phyloP scores from a whole-genome alignment of 1,140 invertebrate species.

The Armadillidium nasatum region DNA sequence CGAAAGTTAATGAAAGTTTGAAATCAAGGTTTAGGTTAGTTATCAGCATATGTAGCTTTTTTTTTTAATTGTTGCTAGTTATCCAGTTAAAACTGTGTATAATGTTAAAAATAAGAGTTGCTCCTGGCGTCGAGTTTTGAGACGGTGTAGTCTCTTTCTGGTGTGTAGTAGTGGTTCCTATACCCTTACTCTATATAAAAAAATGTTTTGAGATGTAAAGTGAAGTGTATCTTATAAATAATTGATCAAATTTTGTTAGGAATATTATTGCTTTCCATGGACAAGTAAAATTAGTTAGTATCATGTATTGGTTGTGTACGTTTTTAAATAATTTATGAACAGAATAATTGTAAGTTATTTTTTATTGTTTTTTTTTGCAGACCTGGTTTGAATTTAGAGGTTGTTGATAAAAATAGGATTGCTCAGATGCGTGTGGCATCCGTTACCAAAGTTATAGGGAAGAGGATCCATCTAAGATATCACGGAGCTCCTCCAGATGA shows the following conservation, averaged over 20 bases:
- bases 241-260: no score
- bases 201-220: no score
- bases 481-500: slow-evolving; percentile 61
- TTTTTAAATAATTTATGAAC: not conserved
- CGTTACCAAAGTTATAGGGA: slow-evolving; percentile 83
- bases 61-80: no score
- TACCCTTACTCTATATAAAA: no score
- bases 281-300: no score
- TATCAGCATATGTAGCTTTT: not conserved
- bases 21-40: slow-evolving; percentile 68
- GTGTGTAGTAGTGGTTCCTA: no score
- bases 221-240: no score
- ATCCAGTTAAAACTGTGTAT: no score
- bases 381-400: slow-evolving; percentile 78
- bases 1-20: slow-evolving; percentile 73
- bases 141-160: no score
- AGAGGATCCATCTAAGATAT: slow-evolving; percentile 83
- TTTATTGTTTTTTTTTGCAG: slow-evolving; percentile 46
- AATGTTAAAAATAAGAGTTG: not conserved
- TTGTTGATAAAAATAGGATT: slow-evolving; percentile 92
- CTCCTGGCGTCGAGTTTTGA: no score
- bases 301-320: not conserved
- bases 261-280: no score
- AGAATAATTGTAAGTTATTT: not conserved
- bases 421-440: slow-evolving; percentile 86